Evolutionary conservation across 1,140 invertebrate genomes (phyloP), one percentile per base, ranked within the genome.

Genomic region (Acyrthosiphon pisum): DNA sequence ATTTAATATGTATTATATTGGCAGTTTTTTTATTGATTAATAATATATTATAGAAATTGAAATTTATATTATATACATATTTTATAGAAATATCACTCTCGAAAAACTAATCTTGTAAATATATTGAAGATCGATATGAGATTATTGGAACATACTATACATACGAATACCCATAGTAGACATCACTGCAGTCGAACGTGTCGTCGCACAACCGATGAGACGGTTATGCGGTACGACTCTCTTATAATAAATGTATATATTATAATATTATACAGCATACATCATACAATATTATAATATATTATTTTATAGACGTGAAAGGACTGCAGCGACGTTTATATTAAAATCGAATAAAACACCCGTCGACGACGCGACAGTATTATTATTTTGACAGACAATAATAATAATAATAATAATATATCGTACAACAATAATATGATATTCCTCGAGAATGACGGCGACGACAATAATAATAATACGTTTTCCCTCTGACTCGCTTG

Each of bases 321-420:
- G 60, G 60, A 68, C 30, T 26, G 44, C 44, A 48, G n/a, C 46
- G 90, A 41, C 56, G 50, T 30, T 20, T n/a, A 91, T n/a, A 68
- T 91, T 91, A 91, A 91, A 91, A 44, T 91, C 41, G 56, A 44
- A 91, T 91, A 68, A 68, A 68, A 91, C 56, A 91, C 14, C 50
- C 86, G 84, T 46, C 84, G 22, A n/a, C 41, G 84, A 86, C 86
- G 30, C 60, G 26, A 48, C 44, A 86, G 23, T 6, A 86, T 86
- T 86, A 46, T 87, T 48, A 48, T 87, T 48, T 50, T 88, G 30
- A 48, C 83, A 41, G 35, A 26, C 22, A 41, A 37, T 37, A 37
- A 81, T 60, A 60, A 60, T 60, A 60, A 26, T 56, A 76, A 76
- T 76, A 76, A 81, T 41, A 41, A 41, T 83, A 37, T 76, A 76